These are phyloP conservation scores for Oncorhynchus kisutch DNA, from an alignment of 2,113 vertebrate species.

Conservation along the genomic window DNA sequence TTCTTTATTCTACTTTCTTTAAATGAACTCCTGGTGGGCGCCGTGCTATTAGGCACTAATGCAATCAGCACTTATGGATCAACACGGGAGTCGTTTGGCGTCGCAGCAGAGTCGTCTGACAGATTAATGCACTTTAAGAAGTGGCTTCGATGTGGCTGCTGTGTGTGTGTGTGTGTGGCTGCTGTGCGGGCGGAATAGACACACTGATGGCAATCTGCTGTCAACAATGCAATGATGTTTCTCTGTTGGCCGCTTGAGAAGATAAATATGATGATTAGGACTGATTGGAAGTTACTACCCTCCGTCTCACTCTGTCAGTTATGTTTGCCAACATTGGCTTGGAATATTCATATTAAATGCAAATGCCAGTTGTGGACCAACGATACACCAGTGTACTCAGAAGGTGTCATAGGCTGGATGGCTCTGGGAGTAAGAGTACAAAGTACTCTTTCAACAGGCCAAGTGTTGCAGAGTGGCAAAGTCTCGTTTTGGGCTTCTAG, in stretches of 20 bases:
- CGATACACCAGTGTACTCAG: no score
- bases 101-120: constrained; percentile 41
- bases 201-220: constrained; percentile 52
- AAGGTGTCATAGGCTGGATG: no score
- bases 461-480: no score
- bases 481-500: no score
- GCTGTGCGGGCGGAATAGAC: constrained; percentile 11
- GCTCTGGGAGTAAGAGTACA: no score
- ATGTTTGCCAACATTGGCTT: background rate
- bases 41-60: constrained; percentile 55
- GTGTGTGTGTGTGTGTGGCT: no score
- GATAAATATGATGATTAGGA: constrained; percentile 36
- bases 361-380: background rate
- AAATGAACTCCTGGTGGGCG: constrained; percentile 42
- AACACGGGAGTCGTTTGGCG: constrained; percentile 47
- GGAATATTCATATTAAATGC: background rate
- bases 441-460: no score
- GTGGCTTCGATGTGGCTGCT: constrained; percentile 39
- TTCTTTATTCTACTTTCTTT: constrained; percentile 31
- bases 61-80: constrained; percentile 50
- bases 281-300: constrained; percentile 18
- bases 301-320: background rate
- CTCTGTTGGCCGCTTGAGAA: constrained; percentile 36
- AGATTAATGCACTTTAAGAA: constrained; percentile 55
- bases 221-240: constrained; percentile 48